Conservation (phyloP, 2,113 vertebrate genomes). For the Cinclus mexicanus region DNA sequence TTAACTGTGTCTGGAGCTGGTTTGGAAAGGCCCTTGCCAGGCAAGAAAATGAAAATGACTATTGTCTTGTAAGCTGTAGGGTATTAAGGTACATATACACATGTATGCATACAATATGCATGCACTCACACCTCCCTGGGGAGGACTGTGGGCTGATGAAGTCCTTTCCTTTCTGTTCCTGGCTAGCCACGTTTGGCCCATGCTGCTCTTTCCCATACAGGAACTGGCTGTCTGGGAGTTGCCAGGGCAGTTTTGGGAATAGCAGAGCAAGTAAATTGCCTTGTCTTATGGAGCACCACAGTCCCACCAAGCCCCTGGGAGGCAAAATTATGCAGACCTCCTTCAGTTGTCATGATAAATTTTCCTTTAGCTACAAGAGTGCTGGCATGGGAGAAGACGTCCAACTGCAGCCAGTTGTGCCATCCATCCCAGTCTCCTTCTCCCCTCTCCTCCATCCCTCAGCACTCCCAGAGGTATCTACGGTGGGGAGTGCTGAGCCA, state of each 20-base stretch:
- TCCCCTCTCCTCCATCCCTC: neutral
- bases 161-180: neutral
- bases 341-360: neutral
- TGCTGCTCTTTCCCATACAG: neutral
- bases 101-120: accelerated
- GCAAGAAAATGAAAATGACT: neutral
- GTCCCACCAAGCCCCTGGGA: neutral
- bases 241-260: neutral
- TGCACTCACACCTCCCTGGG: neutral
- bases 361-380: neutral
- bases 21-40: neutral
- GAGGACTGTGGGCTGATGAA: neutral
- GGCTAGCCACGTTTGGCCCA: accelerated
- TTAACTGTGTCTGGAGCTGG: neutral
- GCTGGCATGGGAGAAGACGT: neutral
- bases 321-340: neutral
- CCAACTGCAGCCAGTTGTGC: neutral
- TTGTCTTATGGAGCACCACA: accelerated
- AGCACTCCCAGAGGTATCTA: accelerated
- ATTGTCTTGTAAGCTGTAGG: neutral
- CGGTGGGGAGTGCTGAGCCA: neutral
- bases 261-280: neutral
- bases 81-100: neutral
- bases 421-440: neutral
- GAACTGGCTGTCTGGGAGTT: neutral